These are phyloP conservation scores for Drosophila nigromelanica DNA, from an alignment of 1,140 invertebrate genomes.

Conservation along the genomic window DNA sequence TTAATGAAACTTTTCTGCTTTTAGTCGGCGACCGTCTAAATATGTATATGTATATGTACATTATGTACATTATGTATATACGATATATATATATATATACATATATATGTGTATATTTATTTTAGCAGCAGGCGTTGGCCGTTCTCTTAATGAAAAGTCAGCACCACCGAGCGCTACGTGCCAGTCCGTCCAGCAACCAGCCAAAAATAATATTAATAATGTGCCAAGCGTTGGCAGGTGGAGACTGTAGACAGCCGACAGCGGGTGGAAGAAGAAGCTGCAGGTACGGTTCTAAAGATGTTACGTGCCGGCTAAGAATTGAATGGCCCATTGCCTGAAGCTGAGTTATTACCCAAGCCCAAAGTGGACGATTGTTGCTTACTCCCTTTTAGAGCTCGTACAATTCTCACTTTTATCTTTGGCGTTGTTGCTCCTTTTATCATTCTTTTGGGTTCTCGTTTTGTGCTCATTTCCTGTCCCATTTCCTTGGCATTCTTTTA, in stretches of 20 bases:
- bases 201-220: constrained; percentile 76
- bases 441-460: constrained; percentile 8
- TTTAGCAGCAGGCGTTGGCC: constrained; percentile 43
- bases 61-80: constrained; percentile 22
- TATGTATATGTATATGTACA: constrained; percentile 13
- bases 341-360: constrained; percentile 16
- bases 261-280: neutral
- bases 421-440: constrained; percentile 5
- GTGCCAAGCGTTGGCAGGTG: constrained; percentile 26
- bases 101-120: constrained; percentile 8
- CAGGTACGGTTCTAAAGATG: constrained; percentile 2
- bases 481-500: constrained; percentile 33
- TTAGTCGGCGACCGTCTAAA: constrained; percentile 27
- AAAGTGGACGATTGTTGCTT: constrained; percentile 34
- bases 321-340: constrained; percentile 27
- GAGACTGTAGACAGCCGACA: constrained; percentile 6
- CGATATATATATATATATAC: neutral
- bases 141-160: constrained; percentile 75
- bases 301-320: constrained; percentile 37
- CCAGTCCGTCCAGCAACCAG: constrained; percentile 37
- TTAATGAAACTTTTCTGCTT: constrained; percentile 73
- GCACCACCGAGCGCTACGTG: constrained; percentile 52
- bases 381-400: neutral
- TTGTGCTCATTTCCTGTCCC: constrained; percentile 28
- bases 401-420: constrained; percentile 26